Percentiles rank a stretch among this genome's conserved stretches.
These are phyloP conservation scores for Smithornis capensis DNA, from an alignment of 2,113 vertebrate genomes.

Conservation along the genomic window DNA sequence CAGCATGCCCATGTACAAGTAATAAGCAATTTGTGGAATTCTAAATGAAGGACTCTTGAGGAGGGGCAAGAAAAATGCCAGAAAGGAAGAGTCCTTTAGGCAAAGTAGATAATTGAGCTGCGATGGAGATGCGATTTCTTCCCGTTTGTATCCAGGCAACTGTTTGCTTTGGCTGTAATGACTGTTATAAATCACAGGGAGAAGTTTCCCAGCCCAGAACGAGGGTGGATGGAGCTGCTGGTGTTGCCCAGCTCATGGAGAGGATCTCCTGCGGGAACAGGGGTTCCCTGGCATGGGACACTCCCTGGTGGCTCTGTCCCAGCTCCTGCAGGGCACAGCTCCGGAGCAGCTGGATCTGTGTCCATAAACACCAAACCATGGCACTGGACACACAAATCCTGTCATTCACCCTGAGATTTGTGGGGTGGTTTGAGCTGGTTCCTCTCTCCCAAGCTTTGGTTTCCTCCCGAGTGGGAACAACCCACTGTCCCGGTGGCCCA, in stretches of 20 bases:
- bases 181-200: slow-evolving; percentile 43
- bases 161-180: slow-evolving; percentile 46
- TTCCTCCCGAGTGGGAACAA: accelerated
- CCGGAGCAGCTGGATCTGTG: background rate
- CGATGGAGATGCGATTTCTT: background rate
- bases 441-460: background rate
- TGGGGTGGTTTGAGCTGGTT: accelerated
- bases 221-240: background rate
- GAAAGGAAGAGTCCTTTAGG: background rate
- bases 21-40: background rate
- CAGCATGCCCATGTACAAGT: background rate
- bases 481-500: accelerated
- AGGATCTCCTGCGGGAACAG: background rate
- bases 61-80: background rate
- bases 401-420: accelerated
- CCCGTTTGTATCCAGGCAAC: slow-evolving; percentile 13
- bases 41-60: background rate
- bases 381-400: accelerated
- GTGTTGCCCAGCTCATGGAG: background rate
- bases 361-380: accelerated
- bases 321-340: accelerated
- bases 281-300: background rate
- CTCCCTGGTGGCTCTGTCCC: background rate
- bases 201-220: background rate
- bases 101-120: slow-evolving; percentile 23